These are phyloP conservation scores for Aplidium turbinatum DNA, from an alignment of 23 tunicate genomes.

Conservation along the genomic window DNA sequence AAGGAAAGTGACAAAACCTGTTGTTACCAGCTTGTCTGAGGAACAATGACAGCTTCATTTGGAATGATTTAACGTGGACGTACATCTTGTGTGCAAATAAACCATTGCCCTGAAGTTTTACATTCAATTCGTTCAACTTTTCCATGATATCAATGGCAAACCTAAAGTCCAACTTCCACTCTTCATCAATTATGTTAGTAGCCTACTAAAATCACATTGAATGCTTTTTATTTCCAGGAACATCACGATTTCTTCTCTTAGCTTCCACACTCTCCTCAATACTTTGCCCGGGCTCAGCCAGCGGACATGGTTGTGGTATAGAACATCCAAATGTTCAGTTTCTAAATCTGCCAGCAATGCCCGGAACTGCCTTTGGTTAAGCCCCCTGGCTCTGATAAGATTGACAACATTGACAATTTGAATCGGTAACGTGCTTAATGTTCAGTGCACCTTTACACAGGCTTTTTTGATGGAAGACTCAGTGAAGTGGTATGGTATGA, in stretches of 20 bases:
- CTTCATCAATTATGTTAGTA: background rate
- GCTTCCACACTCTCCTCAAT: conserved; percentile 35
- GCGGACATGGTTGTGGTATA: conserved; percentile 44
- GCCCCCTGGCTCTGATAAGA: conserved; percentile 41
- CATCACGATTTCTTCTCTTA: conserved; percentile 27
- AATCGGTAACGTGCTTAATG: conserved; percentile 31
- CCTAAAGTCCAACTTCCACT: conserved; percentile 24
- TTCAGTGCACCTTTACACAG: conserved; percentile 36
- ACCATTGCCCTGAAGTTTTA: conserved; percentile 36
- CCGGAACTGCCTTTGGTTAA: conserved; percentile 43
- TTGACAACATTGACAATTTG: conserved; percentile 39
- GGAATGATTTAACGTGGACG: too few species aligned
- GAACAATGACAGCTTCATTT: too few species aligned
- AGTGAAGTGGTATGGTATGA: conserved; percentile 5
- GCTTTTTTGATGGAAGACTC: conserved; percentile 33
- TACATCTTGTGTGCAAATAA: too few species aligned
- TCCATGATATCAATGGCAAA: conserved; percentile 37
- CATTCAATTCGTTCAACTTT: conserved; percentile 33
- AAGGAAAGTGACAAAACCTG: too few species aligned
- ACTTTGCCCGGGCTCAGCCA: conserved; percentile 56
- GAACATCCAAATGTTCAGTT: conserved; percentile 41
- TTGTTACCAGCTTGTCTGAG: too few species aligned
- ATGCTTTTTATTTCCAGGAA: conserved; percentile 33
- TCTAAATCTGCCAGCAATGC: conserved; percentile 33
- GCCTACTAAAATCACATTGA: conserved; percentile 25